These are phyloP conservation scores for Melanogrammus aeglefinus DNA, from an alignment of 2,797 vertebrate genomes.

Conservation along the genomic window DNA sequence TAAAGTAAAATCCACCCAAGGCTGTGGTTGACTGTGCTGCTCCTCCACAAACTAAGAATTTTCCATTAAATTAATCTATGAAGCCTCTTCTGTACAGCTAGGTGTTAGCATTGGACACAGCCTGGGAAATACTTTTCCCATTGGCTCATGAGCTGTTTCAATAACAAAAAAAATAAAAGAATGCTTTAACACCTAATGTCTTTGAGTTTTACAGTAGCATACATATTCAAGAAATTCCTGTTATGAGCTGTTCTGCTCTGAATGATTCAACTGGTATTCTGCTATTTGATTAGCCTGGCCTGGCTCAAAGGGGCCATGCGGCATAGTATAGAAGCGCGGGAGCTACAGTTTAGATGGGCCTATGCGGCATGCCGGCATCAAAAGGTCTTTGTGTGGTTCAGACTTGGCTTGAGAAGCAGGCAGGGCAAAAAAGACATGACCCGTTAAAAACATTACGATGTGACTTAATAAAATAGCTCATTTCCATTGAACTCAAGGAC, in stretches of 20 bases:
- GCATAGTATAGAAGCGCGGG: neutral
- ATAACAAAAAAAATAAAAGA: neutral
- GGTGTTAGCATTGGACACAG: conserved; percentile 1
- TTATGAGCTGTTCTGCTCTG: neutral
- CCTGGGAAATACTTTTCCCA: neutral
- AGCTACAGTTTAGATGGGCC: neutral
- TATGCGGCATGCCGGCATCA: conserved; percentile 14
- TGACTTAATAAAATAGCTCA: neutral
- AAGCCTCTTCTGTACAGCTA: neutral
- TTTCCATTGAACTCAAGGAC: neutral
- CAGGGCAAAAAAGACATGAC: neutral
- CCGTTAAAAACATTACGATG: neutral
- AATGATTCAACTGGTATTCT: neutral
- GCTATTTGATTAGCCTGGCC: neutral
- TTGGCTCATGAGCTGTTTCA: neutral
- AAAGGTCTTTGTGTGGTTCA: conserved; percentile 3
- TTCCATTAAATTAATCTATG: neutral
- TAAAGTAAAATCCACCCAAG: neutral
- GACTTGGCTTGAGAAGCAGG: conserved; percentile 6
- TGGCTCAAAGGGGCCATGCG: too few species aligned
- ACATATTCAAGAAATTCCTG: neutral
- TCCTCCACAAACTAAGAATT: neutral
- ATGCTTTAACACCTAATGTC: neutral
- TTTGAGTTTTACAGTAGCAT: neutral
- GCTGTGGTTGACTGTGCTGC: neutral